Evolutionary conservation across 2,113 vertebrate species (phyloP), one percentile per base, ranked within the genome.

Genomic region (Sprattus sprattus): DNA sequence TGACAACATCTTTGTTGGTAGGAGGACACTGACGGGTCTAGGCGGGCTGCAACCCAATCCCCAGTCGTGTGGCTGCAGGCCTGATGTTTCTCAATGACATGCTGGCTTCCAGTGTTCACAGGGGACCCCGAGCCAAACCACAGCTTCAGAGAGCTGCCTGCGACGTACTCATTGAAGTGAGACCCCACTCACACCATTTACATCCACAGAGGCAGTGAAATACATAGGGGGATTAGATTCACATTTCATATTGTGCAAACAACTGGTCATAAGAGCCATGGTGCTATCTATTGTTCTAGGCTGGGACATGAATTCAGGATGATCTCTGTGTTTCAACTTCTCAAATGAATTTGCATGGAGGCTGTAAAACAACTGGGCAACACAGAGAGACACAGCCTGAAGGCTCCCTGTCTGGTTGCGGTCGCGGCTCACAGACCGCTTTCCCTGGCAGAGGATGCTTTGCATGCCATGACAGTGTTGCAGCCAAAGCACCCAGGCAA

Each of bases 51-150:
- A 85, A 84, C 85, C 80, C 9, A 57, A 84, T 85, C 80, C 6
- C 32, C 86, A 10, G 47, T 39, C 49, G 47, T 75, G 85, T 85
- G 84, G 83, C 84, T 87, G 78, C n/a, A 50, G 84, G 80, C 28
- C 18, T 91, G 83, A 88, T 75, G 91, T 91, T 90, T 89, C 91
- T 90, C 91, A 91, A 91, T 90, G 91, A 89, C 91, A 90, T 89
- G 89, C 89, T 92, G 88, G 86, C 87, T 88, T 82, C 64, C 85
- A 93, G 92, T 84, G 87, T 81, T 25, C 89, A 84, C 89, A 6
- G 54, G 90, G 90, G 91, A 86, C 90, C 89, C 88, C 88, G 93
- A 90, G 89, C 82, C 87, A 89, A 85, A 60, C 44, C 78, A 82
- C 67, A 85, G 86, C 82, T 84, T 87, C 87, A 86, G 60, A 84